These are phyloP conservation scores for Argyrosomus regius DNA, from an alignment of 2,797 vertebrate species.

Conservation along the genomic window DNA sequence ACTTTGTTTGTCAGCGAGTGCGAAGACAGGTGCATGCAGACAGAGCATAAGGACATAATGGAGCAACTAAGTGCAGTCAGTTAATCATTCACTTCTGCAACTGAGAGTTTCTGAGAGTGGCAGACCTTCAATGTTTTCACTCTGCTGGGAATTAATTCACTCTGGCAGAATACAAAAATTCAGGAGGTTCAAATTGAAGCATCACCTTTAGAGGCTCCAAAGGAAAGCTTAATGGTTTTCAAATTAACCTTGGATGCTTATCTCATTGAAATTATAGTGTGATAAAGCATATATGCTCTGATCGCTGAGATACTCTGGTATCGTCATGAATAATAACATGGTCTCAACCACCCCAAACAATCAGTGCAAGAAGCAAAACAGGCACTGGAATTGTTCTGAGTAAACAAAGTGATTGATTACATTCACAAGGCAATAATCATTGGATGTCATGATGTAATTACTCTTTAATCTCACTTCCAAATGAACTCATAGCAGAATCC, in stretches of 20 bases:
- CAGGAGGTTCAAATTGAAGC: slow-evolving; percentile 30
- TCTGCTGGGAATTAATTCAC: slow-evolving; percentile 48
- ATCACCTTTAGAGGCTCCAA: slow-evolving; percentile 27
- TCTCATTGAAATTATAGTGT: slow-evolving; percentile 35
- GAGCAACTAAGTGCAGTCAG: slow-evolving; percentile 40
- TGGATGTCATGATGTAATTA: slow-evolving; percentile 57
- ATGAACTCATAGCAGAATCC: slow-evolving; percentile 44
- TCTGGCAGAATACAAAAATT: slow-evolving; percentile 24
- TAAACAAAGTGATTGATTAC: slow-evolving; percentile 63
- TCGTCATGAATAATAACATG: slow-evolving; percentile 48
- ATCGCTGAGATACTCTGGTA: slow-evolving; percentile 21
- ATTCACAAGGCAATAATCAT: slow-evolving; percentile 57
- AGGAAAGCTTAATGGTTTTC: slow-evolving; percentile 34
- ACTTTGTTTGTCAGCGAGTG: slow-evolving; percentile 44
- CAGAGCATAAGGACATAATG: slow-evolving; percentile 53
- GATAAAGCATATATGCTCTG: slow-evolving; percentile 35
- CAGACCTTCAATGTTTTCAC: slow-evolving; percentile 49
- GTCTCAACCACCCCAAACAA: slow-evolving; percentile 44
- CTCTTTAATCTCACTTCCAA: slow-evolving; percentile 61
- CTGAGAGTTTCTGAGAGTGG: slow-evolving; percentile 46
- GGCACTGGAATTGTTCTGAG: slow-evolving; percentile 40
- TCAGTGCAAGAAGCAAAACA: slow-evolving; percentile 35
- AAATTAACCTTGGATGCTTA: slow-evolving; percentile 52
- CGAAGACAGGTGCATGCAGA: slow-evolving; percentile 46
- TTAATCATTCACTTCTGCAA: slow-evolving; percentile 62